Percentiles rank a stretch among this genome's conserved stretches.
Conservation (phyloP, 1,140 invertebrate species). For the Paramacrobiotus metropolitanus region DNA sequence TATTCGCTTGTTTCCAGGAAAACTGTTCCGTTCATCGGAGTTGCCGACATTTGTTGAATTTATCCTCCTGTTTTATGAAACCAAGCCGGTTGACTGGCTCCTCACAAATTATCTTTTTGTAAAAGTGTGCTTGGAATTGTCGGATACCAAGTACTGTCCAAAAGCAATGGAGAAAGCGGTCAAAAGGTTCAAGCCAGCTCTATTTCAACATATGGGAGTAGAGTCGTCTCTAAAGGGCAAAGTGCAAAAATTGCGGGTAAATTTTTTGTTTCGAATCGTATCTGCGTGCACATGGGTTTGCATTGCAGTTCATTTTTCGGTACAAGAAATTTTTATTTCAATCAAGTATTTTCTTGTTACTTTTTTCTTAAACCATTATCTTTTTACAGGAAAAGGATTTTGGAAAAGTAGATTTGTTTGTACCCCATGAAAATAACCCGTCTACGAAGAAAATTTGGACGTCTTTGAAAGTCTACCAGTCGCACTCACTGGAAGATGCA, state of each 20-base stretch:
- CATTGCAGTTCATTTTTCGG: not conserved
- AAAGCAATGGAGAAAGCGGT: conserved; percentile 18
- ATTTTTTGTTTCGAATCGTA: not conserved
- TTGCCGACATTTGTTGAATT: conserved; percentile 69
- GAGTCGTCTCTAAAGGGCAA: conserved; percentile 88
- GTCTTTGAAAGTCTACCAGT: conserved; percentile 57
- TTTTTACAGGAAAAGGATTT: conserved; percentile 59
- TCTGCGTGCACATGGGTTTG: conserved; percentile 6
- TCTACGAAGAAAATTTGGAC: conserved; percentile 41
- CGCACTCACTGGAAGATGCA: conserved; percentile 50
- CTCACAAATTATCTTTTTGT: conserved; percentile 69
- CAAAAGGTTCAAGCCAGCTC: conserved; percentile 52
- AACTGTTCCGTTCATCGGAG: conserved; percentile 72
- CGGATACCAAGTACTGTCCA: conserved; percentile 8
- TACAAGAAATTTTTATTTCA: too few species aligned
- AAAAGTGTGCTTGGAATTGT: conserved; percentile 42
- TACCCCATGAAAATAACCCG: conserved; percentile 49
- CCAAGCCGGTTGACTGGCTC: conserved; percentile 91
- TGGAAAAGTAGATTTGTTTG: conserved; percentile 57
- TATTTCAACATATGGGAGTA: conserved; percentile 87
- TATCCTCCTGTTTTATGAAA: conserved; percentile 79
- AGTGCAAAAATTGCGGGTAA: conserved; percentile 79
- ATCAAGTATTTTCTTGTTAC: conserved; percentile 7
- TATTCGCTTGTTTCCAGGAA: conserved; percentile 33
- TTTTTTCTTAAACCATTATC: conserved; percentile 1